Base-by-base conservation (phyloP, 1,140 invertebrate genomes). In the Atta texana region DNA sequence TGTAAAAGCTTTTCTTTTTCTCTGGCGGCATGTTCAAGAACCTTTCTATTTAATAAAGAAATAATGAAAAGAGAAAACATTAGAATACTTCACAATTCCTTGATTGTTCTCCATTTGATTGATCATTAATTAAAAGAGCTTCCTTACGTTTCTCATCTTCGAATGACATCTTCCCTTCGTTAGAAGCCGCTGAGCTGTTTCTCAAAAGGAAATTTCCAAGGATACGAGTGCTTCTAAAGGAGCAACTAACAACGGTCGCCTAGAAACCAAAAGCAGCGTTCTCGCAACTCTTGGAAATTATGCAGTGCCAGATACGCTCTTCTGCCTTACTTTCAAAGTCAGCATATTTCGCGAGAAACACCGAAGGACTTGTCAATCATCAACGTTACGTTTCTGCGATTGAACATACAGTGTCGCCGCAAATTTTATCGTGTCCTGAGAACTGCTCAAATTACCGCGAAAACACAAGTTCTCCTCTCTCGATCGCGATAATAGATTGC, bases 1-100 rank as follows among this genome's bases (percentile, higher is more conserved):
- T 95, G 86, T 96, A 97, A 2, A 93, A 80, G 78, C 95, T 95
- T 59, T 96, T 94, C 91, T 96, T 97, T 51, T 97, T 96, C 12
- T 96, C 94, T 31, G 93, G 4, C 3, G 93, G 81, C 96, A 96
- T 96, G 2, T 92, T 93, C 21, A 97, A 84, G 91, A 94, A 96
- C 89, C 96, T 96, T 63, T 96, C 95, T 96, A 87, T 55, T 71
- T 31, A 85, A 82, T 0, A 87, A 86, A 39, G 7, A 39, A 34
- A 34, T 34, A 34, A 31, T 10, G 1, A 31, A 34, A 21, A 84
- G 49, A 34, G 31, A 24, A 24, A 24, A 68, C 12, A 53, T 64
- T 16, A 55, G 10, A 14, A 66, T 78, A 61, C 14, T 66, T 24
- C 53, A 39, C 14, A 28, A 1, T 0, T 8, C 6, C 18, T 51